These are phyloP conservation scores for Melolontha melolontha DNA, from an alignment of 2,888 invertebrate species.

Conservation along the genomic window DNA sequence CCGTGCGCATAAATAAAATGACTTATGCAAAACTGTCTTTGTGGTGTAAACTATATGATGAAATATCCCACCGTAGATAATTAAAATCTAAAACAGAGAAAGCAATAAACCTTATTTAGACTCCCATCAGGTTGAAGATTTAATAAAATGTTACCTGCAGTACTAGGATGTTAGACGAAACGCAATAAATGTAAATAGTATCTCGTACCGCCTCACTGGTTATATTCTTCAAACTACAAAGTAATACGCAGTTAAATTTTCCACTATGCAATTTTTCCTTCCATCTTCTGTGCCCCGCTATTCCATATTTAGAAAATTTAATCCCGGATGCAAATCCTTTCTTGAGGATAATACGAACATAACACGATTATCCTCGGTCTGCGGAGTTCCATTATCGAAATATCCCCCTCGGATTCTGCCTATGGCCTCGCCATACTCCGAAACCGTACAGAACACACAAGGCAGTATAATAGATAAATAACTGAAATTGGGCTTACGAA, in stretches of 20 bases:
- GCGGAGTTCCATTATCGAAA: slow-evolving; percentile 56
- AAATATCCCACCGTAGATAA: too few relatives aligned
- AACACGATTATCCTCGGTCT: slow-evolving; percentile 57
- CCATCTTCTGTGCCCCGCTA: slow-evolving; percentile 13
- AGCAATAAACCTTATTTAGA: too few relatives aligned
- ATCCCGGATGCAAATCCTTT: slow-evolving; percentile 53
- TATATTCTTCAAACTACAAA: slow-evolving; percentile 26
- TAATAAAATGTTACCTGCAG: background rate
- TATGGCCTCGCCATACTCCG: slow-evolving; percentile 9
- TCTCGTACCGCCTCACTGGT: slow-evolving; percentile 8
- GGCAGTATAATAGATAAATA: slow-evolving; percentile 45
- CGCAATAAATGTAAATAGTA: slow-evolving; percentile 10
- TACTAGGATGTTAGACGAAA: slow-evolving; percentile 7
- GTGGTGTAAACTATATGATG: too few relatives aligned
- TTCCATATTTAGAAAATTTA: slow-evolving; percentile 51
- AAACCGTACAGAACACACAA: slow-evolving; percentile 41
- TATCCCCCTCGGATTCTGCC: slow-evolving; percentile 49
- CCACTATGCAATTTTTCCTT: slow-evolving; percentile 33
- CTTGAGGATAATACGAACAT: slow-evolving; percentile 53
- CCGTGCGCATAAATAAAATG: too few relatives aligned
- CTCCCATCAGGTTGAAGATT: background rate
- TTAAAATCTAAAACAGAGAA: too few relatives aligned
- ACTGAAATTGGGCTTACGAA: slow-evolving; percentile 49
- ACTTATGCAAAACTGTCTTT: too few relatives aligned
- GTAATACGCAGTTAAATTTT: slow-evolving; percentile 33